Evolutionary conservation across 2,797 vertebrate genomes (phyloP).

Genomic region (Neomorphus geoffroyi): DNA sequence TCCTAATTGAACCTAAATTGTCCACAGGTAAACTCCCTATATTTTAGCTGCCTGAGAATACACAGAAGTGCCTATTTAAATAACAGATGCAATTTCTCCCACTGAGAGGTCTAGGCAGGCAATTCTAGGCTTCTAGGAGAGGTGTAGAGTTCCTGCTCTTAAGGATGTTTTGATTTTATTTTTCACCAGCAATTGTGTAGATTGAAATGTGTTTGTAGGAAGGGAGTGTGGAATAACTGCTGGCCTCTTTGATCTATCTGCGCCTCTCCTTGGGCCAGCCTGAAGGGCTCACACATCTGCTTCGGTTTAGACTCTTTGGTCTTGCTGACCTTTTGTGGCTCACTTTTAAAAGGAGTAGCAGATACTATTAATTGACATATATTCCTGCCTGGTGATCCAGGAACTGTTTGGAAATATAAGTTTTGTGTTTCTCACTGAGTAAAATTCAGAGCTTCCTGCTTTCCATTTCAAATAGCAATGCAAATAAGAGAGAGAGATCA

Average conservation of each 20-base stretch:
- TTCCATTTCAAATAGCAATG: neutral
- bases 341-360: neutral
- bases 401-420: neutral
- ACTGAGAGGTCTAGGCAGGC: neutral
- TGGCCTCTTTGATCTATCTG: neutral
- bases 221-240: neutral
- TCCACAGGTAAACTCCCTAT: neutral
- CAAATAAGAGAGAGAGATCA: neutral
- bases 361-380: neutral
- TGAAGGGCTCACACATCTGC: neutral
- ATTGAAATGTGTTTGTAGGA: neutral
- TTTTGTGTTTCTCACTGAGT: neutral
- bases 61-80: neutral
- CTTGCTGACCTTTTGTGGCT: neutral
- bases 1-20: neutral
- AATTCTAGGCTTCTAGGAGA: neutral
- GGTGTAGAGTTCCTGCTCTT: neutral
- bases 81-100: neutral
- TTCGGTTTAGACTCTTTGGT: conserved; percentile 9
- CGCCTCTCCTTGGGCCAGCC: neutral
- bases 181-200: neutral
- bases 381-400: neutral
- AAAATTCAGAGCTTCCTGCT: neutral
- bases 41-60: neutral
- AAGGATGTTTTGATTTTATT: neutral